Evolutionary conservation across 2,888 invertebrate genomes (phyloP), one percentile per base, ranked within the genome.

Genomic region (Eristalis arbustorum): DNA sequence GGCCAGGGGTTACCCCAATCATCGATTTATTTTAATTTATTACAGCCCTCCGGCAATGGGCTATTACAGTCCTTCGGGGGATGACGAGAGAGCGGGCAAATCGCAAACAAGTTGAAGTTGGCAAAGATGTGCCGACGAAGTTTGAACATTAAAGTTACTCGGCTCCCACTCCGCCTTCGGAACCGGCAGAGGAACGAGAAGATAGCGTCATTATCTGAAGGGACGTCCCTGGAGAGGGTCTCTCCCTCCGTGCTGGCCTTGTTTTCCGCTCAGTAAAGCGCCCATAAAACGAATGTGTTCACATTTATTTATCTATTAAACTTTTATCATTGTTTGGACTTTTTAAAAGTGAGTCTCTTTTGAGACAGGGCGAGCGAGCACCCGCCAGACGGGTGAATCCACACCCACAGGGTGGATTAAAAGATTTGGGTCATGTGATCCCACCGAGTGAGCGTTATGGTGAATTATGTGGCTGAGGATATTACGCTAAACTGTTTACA

Each of bases 1-100:
- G 49, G 49, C 49, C 64, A 64, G 23, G 72, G 74, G 61, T 69
- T 57, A 63, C 67, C 72, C 71, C 40, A 34, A 72, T 80, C 62
- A 80, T 76, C 84, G 84, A 84, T 84, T 84, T 72, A 76, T 75
- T 81, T 80, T 84, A 84, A 84, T 80, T 80, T 84, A 84, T 84
- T 75, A 67, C 63, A 67, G 75, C 62, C 80, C 42, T 34, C 56
- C 18, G 34, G 22, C 68, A 40, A 31, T 25, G 64, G 49, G 37
- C 83, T 59, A 84, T 84, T 80, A 49, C 49, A 69, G 61, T 62
- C 57, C 71, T 67, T 71, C 14, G 56, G 40, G 49, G 34, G 25
- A 14, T 6, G 28, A 2, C 8, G 3, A 28, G 34, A 40, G 66
- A 56, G 31, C 8, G 42, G 62, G 63, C 61, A 56, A 56, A 40